Evolutionary conservation across 2,797 vertebrate genomes (phyloP).

Genomic region (Acanthurus leucopareius): DNA sequence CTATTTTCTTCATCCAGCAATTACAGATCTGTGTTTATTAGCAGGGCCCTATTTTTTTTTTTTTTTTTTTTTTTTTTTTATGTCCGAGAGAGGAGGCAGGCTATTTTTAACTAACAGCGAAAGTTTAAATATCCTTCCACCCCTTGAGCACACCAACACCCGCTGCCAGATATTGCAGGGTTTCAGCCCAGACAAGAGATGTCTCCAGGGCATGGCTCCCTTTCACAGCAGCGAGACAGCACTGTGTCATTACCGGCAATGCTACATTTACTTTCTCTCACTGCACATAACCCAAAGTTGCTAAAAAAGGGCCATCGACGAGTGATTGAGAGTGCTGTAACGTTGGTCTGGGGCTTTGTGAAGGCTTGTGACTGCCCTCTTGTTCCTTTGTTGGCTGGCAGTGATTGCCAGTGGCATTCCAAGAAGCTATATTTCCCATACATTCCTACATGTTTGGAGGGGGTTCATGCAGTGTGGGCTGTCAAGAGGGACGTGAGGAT

Average conservation of each 20-base stretch:
- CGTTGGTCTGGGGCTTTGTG: conserved; percentile 44
- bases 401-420: conserved; percentile 72
- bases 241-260: conserved; percentile 65
- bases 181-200: conserved; percentile 59
- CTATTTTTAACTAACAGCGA: conserved; percentile 84
- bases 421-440: conserved; percentile 78
- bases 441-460: conserved; percentile 75
- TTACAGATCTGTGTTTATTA: conserved; percentile 86
- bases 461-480: conserved; percentile 66
- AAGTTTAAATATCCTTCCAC: conserved; percentile 79
- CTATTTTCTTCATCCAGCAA: conserved; percentile 82
- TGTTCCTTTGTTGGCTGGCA: conserved; percentile 62
- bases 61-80: too few species aligned
- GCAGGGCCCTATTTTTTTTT: conserved; percentile 81
- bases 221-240: conserved; percentile 45
- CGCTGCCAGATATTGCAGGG: conserved; percentile 60
- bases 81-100: conserved; percentile 56
- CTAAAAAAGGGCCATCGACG: conserved; percentile 54
- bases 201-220: conserved; percentile 61
- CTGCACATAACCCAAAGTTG: conserved; percentile 39
- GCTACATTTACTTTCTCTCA: conserved; percentile 74
- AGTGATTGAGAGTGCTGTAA: conserved; percentile 67
- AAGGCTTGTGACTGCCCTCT: conserved; percentile 51
- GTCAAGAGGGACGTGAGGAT: conserved; percentile 65
- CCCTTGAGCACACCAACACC: conserved; percentile 64